These are phyloP conservation scores for Sebastes minor DNA, from an alignment of 2,797 vertebrate genomes.

Conservation along the genomic window DNA sequence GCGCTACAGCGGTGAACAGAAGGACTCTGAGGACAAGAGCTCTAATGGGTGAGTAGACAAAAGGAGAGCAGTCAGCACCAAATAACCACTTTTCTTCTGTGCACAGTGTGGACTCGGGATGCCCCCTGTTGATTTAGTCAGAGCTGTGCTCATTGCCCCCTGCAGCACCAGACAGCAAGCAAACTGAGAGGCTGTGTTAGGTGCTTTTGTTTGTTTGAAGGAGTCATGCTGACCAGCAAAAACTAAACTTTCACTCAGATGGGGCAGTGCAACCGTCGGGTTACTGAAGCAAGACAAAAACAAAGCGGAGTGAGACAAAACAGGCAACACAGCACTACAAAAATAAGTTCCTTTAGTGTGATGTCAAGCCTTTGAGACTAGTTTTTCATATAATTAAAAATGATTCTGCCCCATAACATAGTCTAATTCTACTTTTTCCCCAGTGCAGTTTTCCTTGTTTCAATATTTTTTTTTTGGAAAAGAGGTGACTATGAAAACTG, in stretches of 20 bases:
- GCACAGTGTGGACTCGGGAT: constrained; percentile 9
- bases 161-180: constrained; percentile 14
- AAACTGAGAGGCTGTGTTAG: not conserved
- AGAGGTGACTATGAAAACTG: not conserved
- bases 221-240: constrained; percentile 1
- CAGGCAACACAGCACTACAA: not conserved
- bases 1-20: constrained; percentile 79
- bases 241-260: not conserved
- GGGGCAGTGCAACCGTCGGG: not conserved
- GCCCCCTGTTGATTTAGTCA: constrained; percentile 34
- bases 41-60: constrained; percentile 75
- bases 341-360: not conserved
- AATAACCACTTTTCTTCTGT: not conserved
- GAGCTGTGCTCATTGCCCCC: constrained; percentile 17
- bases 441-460: not conserved
- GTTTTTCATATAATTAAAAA: not conserved
- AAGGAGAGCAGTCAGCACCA: not conserved
- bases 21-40: constrained; percentile 78
- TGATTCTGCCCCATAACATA: not conserved
- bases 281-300: not conserved
- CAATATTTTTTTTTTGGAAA: not conserved
- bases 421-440: not conserved
- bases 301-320: not conserved
- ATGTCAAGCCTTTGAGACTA: not conserved
- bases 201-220: not conserved